A percentile compares a stretch with the other conserved stretches of the same genome.
Conservation (phyloP, 1,140 invertebrate species). For the Ostrea edulis region DNA sequence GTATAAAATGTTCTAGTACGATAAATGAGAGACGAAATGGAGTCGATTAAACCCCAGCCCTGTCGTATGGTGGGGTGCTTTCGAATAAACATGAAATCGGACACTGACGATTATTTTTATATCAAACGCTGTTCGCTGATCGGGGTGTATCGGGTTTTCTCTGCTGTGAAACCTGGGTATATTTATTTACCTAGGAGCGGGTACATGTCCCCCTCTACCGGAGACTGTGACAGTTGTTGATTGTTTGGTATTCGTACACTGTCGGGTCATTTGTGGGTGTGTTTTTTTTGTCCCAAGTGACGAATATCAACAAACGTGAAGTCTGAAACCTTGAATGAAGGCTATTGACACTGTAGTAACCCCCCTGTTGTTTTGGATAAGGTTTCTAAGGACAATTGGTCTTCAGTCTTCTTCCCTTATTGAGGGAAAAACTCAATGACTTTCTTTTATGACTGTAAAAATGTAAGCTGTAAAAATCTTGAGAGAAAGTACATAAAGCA, state of each 20-base stretch:
- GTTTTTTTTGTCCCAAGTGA: neutral
- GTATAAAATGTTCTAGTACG: neutral
- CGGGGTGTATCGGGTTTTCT: conserved; percentile 5
- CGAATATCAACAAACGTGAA: neutral
- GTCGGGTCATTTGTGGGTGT: neutral
- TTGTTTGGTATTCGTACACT: neutral
- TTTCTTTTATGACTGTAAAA: too few species aligned
- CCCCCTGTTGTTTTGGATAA: neutral
- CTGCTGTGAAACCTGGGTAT: neutral
- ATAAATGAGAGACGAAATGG: neutral
- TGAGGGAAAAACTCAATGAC: too few species aligned
- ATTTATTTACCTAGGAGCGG: neutral
- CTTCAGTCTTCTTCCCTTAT: too few species aligned
- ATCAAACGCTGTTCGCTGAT: conserved; percentile 19
- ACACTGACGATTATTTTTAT: conserved; percentile 19
- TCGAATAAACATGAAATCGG: conserved; percentile 14
- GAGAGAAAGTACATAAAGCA: too few species aligned
- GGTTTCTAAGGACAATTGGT: neutral
- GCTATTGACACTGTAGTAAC: neutral
- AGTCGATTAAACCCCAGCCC: conserved; percentile 19
- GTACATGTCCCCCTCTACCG: neutral
- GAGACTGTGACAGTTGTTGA: neutral
- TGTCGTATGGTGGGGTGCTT: neutral
- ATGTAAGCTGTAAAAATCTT: too few species aligned
- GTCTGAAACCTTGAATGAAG: neutral